Evolutionary conservation across 64 coral and sea anemone genomes (phyloP), one percentile per base, ranked within the genome.

Genomic region (Acropora yongei): DNA sequence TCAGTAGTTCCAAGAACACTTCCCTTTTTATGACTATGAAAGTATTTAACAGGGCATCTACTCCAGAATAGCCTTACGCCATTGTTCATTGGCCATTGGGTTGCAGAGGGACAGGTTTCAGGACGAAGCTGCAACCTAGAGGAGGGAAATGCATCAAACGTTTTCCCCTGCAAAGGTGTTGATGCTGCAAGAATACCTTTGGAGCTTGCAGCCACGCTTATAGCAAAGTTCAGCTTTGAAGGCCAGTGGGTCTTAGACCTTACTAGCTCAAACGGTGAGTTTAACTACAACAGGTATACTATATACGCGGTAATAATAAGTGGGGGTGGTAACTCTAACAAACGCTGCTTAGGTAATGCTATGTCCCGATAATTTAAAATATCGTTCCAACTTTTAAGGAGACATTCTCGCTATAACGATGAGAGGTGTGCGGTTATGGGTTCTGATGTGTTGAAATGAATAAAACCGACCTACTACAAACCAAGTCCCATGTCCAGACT

Each of bases 191-290:
- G 1, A 3, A 72, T 88, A 18, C 69, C 86, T 12, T 43, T 49
- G 13, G 48, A 48, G 44, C 47, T 88, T 3, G 14, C 39, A 14
- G 49, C 65, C 13, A 50, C 49, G 13, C 30, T 88, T 16, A 72
- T 88, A 30, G 43, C 3, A 41, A 47, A 76, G 30, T 88, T 88
- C 49, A 88, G 86, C 20, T 57, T 57, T 3, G 71, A 88, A 88
- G 71, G 71, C 72, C 86, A 88, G 42, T 88, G 86, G 86, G 20
- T 88, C 7, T 43, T 88, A 18, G 86, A 88, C 74, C 19, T 88
- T 12, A 88, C 86, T 13, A 4, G 69, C 39, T 88, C 86, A 76
- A 88, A 41, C 51, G 84, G 84, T 87, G 46, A 30, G 41, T 40
- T 75, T 8, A 84, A 47, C 39, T 45, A 41, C 41, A 51, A 43